Evolutionary conservation across 2,888 invertebrate genomes (phyloP).

Genomic region (Seira ritae): DNA sequence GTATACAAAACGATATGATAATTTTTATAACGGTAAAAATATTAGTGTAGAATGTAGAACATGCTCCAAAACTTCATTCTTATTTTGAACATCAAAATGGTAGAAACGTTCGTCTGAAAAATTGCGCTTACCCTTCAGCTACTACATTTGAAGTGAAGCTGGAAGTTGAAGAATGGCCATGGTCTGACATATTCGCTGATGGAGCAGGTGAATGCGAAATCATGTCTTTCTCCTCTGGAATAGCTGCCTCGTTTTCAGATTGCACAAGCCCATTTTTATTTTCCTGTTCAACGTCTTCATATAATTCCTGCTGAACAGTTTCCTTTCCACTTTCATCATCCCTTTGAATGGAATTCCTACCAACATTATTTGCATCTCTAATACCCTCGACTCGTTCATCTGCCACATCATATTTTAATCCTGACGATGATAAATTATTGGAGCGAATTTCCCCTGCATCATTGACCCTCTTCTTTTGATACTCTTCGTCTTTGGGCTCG

Average conservation of each 20-base stretch:
- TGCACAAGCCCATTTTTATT: neutral
- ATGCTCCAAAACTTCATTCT: too few species aligned
- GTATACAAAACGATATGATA: too few species aligned
- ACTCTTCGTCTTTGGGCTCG: constrained; percentile 11
- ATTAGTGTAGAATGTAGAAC: too few species aligned
- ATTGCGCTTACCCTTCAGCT: too few species aligned
- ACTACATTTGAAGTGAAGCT: too few species aligned
- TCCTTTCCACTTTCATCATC: constrained; percentile 1
- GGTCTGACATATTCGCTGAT: constrained; percentile 52
- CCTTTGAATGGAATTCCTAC: neutral
- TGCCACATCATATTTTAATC: constrained; percentile 39
- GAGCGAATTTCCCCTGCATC: constrained; percentile 57
- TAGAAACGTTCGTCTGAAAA: too few species aligned
- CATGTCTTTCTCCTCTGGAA: constrained; percentile 24
- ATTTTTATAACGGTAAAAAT: too few species aligned
- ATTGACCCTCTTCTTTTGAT: constrained; percentile 42
- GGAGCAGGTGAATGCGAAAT: constrained; percentile 47
- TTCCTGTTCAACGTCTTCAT: constrained; percentile 29
- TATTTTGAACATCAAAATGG: too few species aligned
- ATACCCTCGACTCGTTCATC: constrained; percentile 32
- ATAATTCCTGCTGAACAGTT: constrained; percentile 5
- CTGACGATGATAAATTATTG: constrained; percentile 63
- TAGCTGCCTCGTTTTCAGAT: constrained; percentile 18
- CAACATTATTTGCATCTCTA: constrained; percentile 56
- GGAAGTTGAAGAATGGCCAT: constrained; percentile 47